These are phyloP conservation scores for Sitta europaea DNA, from an alignment of 2,113 vertebrate genomes.

Conservation along the genomic window DNA sequence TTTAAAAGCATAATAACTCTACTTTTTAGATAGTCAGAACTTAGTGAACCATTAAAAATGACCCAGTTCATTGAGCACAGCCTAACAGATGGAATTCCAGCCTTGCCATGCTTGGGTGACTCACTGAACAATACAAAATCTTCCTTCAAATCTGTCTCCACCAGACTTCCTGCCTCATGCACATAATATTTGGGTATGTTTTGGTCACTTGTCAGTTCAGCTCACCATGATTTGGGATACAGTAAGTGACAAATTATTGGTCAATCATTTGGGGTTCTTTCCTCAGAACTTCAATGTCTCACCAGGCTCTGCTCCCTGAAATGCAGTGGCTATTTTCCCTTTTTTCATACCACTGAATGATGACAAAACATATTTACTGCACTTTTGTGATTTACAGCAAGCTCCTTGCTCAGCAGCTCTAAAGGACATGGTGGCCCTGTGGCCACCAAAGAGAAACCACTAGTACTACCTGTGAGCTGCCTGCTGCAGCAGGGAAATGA, in stretches of 20 bases:
- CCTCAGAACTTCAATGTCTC: too few relatives aligned
- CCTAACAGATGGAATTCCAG: conserved; percentile 80
- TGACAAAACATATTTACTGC: neutral
- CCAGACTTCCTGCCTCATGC: conserved; percentile 27
- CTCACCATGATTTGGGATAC: neutral
- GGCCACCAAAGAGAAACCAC: neutral
- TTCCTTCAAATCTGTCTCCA: conserved; percentile 54
- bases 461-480: neutral
- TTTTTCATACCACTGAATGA: neutral
- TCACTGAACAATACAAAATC: conserved; percentile 68
- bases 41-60: conserved; percentile 77
- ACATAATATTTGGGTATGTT: conserved; percentile 7
- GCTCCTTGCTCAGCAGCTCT: neutral
- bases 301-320: neutral
- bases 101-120: conserved; percentile 49
- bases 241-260: neutral
- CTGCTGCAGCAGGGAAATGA: neutral
- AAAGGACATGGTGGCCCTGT: neutral
- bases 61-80: conserved; percentile 77
- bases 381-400: neutral
- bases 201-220: conserved; percentile 22
- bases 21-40: conserved; percentile 79
- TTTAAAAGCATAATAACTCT: conserved; percentile 77
- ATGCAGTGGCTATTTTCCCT: neutral
- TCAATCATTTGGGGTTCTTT: too few relatives aligned